These are phyloP conservation scores for Pseudomyrmex dendroicus DNA, from an alignment of 1,140 invertebrate genomes.

Conservation along the genomic window DNA sequence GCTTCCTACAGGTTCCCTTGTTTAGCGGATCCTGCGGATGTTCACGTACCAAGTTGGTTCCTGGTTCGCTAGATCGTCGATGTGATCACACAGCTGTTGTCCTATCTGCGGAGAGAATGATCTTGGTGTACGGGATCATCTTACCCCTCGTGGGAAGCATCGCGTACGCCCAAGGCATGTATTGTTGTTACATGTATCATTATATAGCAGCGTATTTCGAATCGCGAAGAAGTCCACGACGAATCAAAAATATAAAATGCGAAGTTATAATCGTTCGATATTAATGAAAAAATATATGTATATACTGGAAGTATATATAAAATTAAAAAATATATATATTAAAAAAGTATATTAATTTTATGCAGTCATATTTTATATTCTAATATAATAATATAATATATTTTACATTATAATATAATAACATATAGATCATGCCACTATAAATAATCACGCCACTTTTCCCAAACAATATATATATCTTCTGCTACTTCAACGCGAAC, in stretches of 20 bases:
- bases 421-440: not conserved
- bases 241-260: not conserved
- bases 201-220: not conserved
- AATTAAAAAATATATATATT: too few relatives aligned
- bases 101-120: conserved; percentile 72
- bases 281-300: not conserved
- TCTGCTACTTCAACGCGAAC: not conserved
- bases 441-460: not conserved
- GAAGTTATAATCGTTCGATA: too few relatives aligned
- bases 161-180: conserved; percentile 76
- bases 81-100: conserved; percentile 71
- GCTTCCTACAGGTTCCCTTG: conserved; percentile 8
- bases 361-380: too few relatives aligned
- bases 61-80: conserved; percentile 70
- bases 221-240: not conserved
- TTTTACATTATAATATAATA: too few relatives aligned
- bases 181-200: conserved; percentile 8
- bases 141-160: conserved; percentile 75
- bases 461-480: conserved; percentile 6
- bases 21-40: conserved; percentile 43
- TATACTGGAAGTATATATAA: too few relatives aligned
- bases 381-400: too few relatives aligned
- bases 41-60: conserved; percentile 43
- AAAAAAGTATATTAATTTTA: too few relatives aligned
- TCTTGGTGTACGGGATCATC: conserved; percentile 75